A percentile compares a stretch with the other conserved stretches of the same genome.
These are phyloP conservation scores for Sphaerophoria taeniata DNA, from an alignment of 2,888 invertebrate genomes.

Conservation along the genomic window DNA sequence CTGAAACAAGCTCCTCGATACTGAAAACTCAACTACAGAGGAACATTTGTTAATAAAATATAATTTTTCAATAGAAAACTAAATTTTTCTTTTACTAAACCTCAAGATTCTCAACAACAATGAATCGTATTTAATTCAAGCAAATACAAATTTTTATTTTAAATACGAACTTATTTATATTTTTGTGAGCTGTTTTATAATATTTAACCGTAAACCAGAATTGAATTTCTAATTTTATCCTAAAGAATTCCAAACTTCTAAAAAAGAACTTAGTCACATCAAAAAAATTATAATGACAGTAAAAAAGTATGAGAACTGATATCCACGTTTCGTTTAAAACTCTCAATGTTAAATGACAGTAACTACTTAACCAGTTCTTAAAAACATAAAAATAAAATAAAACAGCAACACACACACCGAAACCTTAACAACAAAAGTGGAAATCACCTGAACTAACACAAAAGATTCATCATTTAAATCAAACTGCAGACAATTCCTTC, in stretches of 20 bases:
- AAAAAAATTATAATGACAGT: background rate
- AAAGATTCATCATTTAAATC: conserved; percentile 21
- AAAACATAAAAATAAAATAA: conserved; percentile 12
- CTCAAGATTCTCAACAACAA: too few species aligned
- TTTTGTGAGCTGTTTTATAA: too few species aligned
- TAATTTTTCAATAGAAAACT: too few species aligned
- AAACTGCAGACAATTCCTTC: conserved; percentile 33
- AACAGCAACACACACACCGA: background rate
- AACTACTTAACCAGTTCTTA: conserved; percentile 29
- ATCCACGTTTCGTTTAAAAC: conserved; percentile 1
- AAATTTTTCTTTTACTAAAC: too few species aligned
- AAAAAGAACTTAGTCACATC: too few species aligned
- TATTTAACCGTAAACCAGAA: background rate
- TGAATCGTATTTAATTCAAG: too few species aligned
- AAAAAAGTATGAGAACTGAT: background rate
- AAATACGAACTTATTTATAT: too few species aligned
- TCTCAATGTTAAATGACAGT: background rate
- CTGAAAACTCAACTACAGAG: too few species aligned
- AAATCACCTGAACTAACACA: conserved; percentile 27
- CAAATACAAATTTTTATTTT: too few species aligned
- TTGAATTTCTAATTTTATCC: background rate
- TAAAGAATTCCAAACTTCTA: background rate
- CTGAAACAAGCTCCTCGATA: too few species aligned
- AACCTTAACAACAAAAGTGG: background rate
- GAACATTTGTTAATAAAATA: too few species aligned